These are phyloP conservation scores for Eriocheir sinensis DNA, from an alignment of 1,140 invertebrate species.

Conservation along the genomic window DNA sequence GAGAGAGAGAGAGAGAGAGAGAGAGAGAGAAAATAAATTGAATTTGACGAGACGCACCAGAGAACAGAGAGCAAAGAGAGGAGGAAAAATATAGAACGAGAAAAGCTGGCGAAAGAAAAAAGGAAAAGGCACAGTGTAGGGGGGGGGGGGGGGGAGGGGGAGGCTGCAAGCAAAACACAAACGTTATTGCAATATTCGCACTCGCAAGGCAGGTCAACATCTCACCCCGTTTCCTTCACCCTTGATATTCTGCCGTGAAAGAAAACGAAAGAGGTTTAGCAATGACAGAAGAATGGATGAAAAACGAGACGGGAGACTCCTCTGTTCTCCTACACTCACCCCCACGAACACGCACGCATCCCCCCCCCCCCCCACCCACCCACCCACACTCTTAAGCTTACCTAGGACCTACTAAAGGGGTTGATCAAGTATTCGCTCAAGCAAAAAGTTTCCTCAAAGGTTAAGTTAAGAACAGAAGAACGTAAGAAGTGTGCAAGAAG, in stretches of 20 bases:
- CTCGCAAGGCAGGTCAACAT: slow-evolving; percentile 20
- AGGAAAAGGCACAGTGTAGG: not conserved
- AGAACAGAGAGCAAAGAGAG: not conserved
- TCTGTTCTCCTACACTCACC: not conserved
- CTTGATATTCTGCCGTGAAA: not conserved
- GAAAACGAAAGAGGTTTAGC: not conserved
- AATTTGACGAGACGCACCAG: slow-evolving; percentile 5
- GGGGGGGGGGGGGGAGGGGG: not conserved
- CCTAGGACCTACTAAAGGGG: too few relatives aligned
- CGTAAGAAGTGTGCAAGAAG: too few relatives aligned
- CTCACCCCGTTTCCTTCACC: not conserved
- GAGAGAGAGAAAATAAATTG: not conserved
- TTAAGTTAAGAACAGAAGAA: too few relatives aligned
- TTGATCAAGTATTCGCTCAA: too few relatives aligned
- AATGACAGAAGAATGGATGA: not conserved
- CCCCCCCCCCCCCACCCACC: too few relatives aligned
- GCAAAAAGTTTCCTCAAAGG: too few relatives aligned
- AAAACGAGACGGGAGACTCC: not conserved
- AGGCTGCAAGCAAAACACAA: not conserved
- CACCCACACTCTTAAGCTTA: too few relatives aligned
- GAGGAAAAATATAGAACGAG: too few relatives aligned
- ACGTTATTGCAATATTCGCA: not conserved
- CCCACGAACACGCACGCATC: not conserved
- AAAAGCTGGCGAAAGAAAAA: not conserved
- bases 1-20: not conserved